These are phyloP conservation scores for Chloropsis cyanopogon DNA, from an alignment of 2,113 vertebrate species.

Conservation along the genomic window DNA sequence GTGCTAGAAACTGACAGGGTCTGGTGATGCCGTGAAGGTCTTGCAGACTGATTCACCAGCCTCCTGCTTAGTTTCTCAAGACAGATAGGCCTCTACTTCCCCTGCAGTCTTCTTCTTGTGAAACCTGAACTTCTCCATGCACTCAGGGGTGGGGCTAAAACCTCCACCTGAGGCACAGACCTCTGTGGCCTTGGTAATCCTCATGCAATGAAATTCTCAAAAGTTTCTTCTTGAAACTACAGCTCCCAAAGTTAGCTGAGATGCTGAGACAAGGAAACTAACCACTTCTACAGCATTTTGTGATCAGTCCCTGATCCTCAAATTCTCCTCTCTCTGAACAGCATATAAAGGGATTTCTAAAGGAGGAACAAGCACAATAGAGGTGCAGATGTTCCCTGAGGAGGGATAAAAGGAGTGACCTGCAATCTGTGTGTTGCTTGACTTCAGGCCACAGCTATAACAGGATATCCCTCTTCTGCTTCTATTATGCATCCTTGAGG, in stretches of 20 bases:
- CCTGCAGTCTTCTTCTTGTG: background rate
- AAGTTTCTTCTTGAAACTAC: background rate
- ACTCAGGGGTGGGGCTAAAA: background rate
- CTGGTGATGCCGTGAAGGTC: background rate
- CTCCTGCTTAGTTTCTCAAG: background rate
- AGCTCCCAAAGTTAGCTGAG: background rate
- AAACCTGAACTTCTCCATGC: background rate
- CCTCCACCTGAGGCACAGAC: background rate
- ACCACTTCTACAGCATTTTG: background rate
- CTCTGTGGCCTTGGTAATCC: background rate
- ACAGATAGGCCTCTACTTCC: background rate
- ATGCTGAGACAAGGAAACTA: background rate
- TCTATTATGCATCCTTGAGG: background rate
- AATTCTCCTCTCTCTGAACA: background rate
- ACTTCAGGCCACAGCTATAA: background rate
- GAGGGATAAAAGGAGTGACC: background rate
- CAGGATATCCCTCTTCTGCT: background rate
- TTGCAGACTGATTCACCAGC: background rate
- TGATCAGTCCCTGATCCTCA: background rate
- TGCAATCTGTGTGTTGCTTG: background rate
- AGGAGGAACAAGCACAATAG: background rate
- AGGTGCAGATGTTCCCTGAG: background rate
- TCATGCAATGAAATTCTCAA: background rate
- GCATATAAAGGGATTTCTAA: background rate
- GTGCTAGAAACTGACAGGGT: background rate